These are phyloP conservation scores for Cathartes aura DNA, from an alignment of 2,113 vertebrate species.

Conservation along the genomic window DNA sequence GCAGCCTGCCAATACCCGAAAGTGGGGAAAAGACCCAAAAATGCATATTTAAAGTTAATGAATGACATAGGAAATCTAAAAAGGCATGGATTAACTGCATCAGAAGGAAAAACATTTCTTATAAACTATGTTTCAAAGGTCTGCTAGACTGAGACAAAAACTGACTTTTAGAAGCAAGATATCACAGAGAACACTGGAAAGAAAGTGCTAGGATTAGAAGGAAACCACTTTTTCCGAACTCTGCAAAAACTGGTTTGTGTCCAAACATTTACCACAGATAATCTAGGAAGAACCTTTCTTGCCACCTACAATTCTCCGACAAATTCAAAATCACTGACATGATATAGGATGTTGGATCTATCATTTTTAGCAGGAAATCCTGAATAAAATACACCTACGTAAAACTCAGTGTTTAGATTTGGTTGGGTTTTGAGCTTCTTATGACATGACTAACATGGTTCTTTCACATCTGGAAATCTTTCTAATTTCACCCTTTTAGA, in stretches of 20 bases:
- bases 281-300: neutral
- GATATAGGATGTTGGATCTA: neutral
- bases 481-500: neutral
- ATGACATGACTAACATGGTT: neutral
- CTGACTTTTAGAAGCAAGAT: neutral
- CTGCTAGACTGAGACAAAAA: neutral
- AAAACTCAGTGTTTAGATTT: neutral
- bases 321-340: neutral
- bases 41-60: neutral
- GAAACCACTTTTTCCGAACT: neutral
- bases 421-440: neutral
- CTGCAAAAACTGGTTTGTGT: neutral
- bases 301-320: neutral
- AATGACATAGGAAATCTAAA: neutral
- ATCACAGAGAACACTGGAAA: neutral
- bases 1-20: neutral
- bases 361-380: neutral
- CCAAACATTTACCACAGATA: neutral
- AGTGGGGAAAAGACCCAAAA: neutral
- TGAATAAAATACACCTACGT: neutral
- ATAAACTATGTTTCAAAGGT: neutral
- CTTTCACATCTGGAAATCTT: neutral
- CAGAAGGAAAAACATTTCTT: neutral
- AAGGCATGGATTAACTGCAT: neutral
- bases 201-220: neutral